Conservation (phyloP, 2,113 vertebrate genomes). For the Pithys albifrons region DNA sequence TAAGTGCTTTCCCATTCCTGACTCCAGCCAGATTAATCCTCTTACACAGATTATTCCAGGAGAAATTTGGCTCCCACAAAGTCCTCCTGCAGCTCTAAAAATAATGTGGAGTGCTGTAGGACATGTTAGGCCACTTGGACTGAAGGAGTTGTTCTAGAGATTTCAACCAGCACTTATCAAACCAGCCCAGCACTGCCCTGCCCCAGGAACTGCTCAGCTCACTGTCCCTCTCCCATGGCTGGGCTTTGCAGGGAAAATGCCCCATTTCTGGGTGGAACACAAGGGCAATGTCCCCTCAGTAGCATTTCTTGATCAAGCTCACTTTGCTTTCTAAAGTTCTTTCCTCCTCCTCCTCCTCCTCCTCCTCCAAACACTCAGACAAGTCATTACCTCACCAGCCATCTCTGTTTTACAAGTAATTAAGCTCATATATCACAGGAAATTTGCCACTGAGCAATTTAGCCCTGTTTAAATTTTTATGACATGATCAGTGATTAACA, state of each 20-base stretch:
- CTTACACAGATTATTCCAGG: slow-evolving; percentile 22
- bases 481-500: neutral
- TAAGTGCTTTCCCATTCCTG: slow-evolving; percentile 33
- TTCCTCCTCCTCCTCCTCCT: neutral
- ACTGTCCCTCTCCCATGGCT: neutral
- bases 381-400: neutral
- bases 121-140: neutral
- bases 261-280: neutral
- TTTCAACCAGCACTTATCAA: neutral
- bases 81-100: slow-evolving; percentile 1
- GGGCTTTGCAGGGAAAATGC: neutral
- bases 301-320: neutral
- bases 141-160: neutral
- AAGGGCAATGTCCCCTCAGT: neutral
- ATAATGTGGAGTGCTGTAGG: neutral
- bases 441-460: neutral
- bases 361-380: neutral
- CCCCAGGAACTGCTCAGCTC: neutral
- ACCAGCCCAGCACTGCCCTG: neutral
- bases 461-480: neutral
- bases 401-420: neutral
- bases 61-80: slow-evolving; percentile 28
- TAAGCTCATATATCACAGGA: neutral
- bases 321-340: neutral
- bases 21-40: slow-evolving; percentile 41